These are phyloP conservation scores for Zhuqinia jingwanae DNA, from an alignment of 2,888 invertebrate species.

Conservation along the genomic window DNA sequence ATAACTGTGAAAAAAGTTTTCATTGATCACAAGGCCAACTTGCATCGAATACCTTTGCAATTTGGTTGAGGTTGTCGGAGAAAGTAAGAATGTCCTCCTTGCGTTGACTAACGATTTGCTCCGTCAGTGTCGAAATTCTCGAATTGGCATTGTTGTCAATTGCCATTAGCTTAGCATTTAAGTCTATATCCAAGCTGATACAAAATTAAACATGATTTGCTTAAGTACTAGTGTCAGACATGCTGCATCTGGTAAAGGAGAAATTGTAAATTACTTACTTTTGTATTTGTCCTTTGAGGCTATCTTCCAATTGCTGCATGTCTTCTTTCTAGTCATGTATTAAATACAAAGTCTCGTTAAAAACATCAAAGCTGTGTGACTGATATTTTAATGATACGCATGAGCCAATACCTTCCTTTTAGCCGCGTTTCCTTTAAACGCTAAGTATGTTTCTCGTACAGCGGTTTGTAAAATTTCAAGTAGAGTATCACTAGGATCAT, in stretches of 20 bases:
- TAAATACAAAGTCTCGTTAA: not conserved
- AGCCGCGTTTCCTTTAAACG: conserved; percentile 53
- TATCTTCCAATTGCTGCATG: conserved; percentile 62
- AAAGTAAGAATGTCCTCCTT: conserved; percentile 75
- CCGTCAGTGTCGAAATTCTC: conserved; percentile 65
- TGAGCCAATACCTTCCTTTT: conserved; percentile 49
- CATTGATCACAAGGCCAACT: too few species aligned
- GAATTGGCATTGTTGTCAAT: conserved; percentile 68
- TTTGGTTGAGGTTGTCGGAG: conserved; percentile 74
- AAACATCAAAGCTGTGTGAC: not conserved
- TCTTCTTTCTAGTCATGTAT: conserved; percentile 70
- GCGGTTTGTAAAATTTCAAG: conserved; percentile 64
- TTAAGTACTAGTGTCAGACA: too few species aligned
- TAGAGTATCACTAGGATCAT: conserved; percentile 58
- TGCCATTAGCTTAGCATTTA: conserved; percentile 71
- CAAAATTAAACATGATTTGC: too few species aligned
- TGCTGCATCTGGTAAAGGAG: too few species aligned
- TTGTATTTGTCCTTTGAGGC: conserved; percentile 61
- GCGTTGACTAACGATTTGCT: conserved; percentile 70
- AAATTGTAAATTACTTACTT: too few species aligned
- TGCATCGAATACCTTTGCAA: conserved; percentile 74
- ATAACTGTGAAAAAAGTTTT: not conserved
- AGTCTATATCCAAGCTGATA: conserved; percentile 71
- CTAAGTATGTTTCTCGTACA: conserved; percentile 67
- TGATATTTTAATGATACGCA: too few species aligned